Evolutionary conservation across 53 echinoderm and acorn worm species (phyloP), one percentile per base, ranked within the genome.

Genomic region (Paracentrotus lividus): DNA sequence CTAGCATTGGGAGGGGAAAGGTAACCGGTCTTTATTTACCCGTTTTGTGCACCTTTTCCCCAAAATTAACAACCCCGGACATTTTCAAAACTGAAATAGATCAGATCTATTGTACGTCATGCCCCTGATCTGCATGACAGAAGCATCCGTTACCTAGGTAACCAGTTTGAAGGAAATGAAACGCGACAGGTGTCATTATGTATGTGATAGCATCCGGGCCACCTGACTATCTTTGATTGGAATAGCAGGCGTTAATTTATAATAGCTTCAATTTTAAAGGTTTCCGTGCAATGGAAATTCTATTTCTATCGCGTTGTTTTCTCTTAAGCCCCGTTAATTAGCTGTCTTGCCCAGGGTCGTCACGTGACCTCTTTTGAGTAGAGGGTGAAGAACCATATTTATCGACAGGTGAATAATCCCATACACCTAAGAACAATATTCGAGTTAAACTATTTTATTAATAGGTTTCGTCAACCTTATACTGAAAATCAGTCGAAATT

Each of bases 141-240:
- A 47, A 45, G 81, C 45, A 81, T 81, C 47, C 81, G 81, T 81
- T 47, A 27, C 33, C 81, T 43, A 45, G 81, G 27, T 3, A 81
- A 81, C 81, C n/a, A 49, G 81, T 81, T 81, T n/a, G 81, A 81
- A 24, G 81, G 81, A 81, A 81, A 81, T 81, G 81, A 81, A 81
- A 81, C 47, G 44, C 81, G 81, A 81, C 81, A 81, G 81, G 81
- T 81, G 81, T 81, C 81, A 47, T 81, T 81, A 81, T 47, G 45
- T 81, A 27, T 20, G 81, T 81, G 81, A 81, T 81, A 45, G 81
- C 81, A 45, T 81, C 81, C 81, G 45, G 47, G 81, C 81, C 81
- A 81, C 81, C 81, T 81, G 81, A 81, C 81, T 81, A 20, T 81
- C 81, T 45, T 81, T 45, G 81, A 81, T 44, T 26, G 49, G 81